Conservation (phyloP, 1,140 invertebrate genomes). For the Andrena cerasifolii region DNA sequence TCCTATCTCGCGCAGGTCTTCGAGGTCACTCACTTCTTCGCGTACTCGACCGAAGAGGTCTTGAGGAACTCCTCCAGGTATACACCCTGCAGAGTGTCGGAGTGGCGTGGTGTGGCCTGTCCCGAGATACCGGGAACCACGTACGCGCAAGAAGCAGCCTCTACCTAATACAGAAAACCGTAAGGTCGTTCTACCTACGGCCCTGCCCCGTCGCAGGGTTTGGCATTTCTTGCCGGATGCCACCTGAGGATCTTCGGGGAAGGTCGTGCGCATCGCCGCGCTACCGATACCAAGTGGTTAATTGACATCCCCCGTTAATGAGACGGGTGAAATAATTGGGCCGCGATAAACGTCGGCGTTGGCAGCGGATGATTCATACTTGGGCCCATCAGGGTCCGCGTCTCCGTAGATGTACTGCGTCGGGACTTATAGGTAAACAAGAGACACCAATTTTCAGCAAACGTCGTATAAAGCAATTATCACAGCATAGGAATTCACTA, state of each 20-base stretch:
- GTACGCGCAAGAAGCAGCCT: constrained; percentile 72
- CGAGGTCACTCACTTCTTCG: constrained; percentile 78
- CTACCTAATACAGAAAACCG: constrained; percentile 80
- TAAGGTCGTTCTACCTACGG: constrained; percentile 64
- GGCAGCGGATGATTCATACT: not conserved
- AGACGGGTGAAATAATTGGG: constrained; percentile 33
- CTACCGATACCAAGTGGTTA: not conserved
- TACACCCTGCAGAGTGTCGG: constrained; percentile 58
- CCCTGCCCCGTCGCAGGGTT: constrained; percentile 38
- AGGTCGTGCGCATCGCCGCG: constrained; percentile 26
- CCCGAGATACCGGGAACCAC: constrained; percentile 72
- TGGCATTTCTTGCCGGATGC: constrained; percentile 54
- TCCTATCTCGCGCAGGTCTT: constrained; percentile 60
- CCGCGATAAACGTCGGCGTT: not conserved
- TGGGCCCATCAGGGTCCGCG: not conserved
- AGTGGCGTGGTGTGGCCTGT: constrained; percentile 40
- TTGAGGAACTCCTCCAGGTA: constrained; percentile 52
- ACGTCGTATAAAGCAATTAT: no score
- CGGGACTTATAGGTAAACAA: no score
- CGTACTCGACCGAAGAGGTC: constrained; percentile 57
- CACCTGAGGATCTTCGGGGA: constrained; percentile 54
- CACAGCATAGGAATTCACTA: no score
- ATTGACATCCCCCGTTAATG: constrained; percentile 39
- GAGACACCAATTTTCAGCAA: no score
- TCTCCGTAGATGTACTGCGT: no score